These are phyloP conservation scores for Cranoglanis bouderius DNA, from an alignment of 2,113 vertebrate species.

Conservation along the genomic window DNA sequence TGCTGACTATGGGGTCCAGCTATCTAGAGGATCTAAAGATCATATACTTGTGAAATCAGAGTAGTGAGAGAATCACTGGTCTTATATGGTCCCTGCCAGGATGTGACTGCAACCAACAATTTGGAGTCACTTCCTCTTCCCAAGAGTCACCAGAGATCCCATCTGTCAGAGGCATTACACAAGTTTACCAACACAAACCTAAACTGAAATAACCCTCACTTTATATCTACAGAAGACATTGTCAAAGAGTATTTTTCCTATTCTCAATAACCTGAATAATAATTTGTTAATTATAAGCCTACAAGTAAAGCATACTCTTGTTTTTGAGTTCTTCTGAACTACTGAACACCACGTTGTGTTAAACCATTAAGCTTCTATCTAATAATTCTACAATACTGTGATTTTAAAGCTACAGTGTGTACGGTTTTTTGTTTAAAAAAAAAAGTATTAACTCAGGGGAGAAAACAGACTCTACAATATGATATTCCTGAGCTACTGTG, in stretches of 20 bases:
- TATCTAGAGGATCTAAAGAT: neutral
- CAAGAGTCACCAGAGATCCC: slow-evolving; percentile 55
- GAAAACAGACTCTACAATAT: neutral
- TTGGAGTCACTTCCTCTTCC: slow-evolving; percentile 73
- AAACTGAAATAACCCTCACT: slow-evolving; percentile 11
- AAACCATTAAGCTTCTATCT: neutral
- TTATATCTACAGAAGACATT: neutral
- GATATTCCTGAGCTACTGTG: neutral
- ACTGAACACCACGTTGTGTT: neutral
- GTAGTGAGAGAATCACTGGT: slow-evolving; percentile 52
- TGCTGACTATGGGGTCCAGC: neutral
- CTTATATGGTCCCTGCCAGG: slow-evolving; percentile 57
- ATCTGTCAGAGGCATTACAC: slow-evolving; percentile 40
- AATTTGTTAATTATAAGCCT: neutral
- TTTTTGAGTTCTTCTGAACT: neutral
- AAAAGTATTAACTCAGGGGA: neutral
- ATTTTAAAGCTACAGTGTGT: neutral
- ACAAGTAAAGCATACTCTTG: neutral
- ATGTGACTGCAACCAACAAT: slow-evolving; percentile 65
- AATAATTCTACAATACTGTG: too few species aligned
- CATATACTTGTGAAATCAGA: slow-evolving; percentile 10
- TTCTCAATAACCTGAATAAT: neutral
- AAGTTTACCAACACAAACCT: slow-evolving; percentile 24
- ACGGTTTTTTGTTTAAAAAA: neutral
- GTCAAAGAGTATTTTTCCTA: neutral